phyloP scores from a whole-genome alignment of 2,113 vertebrate genomes.

The Terrapene triunguis region DNA sequence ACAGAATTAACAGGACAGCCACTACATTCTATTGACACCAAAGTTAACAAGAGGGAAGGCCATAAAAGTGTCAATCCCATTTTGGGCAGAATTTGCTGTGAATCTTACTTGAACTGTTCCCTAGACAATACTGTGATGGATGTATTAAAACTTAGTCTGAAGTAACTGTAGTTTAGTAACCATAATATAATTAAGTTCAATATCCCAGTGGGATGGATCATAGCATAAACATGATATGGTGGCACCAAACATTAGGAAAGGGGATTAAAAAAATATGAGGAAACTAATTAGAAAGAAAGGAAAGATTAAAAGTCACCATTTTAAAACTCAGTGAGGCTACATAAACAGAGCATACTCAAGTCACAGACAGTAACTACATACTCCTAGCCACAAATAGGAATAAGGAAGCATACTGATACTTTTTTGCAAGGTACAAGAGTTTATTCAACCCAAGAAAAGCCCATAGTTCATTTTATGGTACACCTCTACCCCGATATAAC shows the following conservation, averaged over 20 bases:
- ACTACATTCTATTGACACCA: background rate
- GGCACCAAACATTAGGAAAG: background rate
- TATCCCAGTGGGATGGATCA: background rate
- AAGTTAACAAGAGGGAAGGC: background rate
- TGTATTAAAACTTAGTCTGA: background rate
- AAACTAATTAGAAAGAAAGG: fast-evolving
- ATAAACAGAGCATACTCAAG: background rate
- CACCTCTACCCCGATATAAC: no score
- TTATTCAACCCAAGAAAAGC: background rate
- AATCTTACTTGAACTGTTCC: background rate
- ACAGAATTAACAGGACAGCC: background rate
- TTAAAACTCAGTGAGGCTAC: background rate
- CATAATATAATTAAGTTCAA: background rate
- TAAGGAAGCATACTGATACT: background rate
- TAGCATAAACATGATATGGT: background rate
- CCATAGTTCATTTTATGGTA: background rate
- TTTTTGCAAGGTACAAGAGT: background rate
- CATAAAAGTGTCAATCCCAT: background rate
- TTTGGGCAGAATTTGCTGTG: background rate
- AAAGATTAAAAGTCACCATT: background rate
- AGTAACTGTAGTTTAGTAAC: background rate
- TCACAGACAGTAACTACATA: background rate
- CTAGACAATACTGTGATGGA: background rate
- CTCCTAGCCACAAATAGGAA: constrained; percentile 2
- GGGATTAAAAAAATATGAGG: background rate